phyloP scores from a whole-genome alignment of 2,113 vertebrate species.

The Panthera tigris region DNA sequence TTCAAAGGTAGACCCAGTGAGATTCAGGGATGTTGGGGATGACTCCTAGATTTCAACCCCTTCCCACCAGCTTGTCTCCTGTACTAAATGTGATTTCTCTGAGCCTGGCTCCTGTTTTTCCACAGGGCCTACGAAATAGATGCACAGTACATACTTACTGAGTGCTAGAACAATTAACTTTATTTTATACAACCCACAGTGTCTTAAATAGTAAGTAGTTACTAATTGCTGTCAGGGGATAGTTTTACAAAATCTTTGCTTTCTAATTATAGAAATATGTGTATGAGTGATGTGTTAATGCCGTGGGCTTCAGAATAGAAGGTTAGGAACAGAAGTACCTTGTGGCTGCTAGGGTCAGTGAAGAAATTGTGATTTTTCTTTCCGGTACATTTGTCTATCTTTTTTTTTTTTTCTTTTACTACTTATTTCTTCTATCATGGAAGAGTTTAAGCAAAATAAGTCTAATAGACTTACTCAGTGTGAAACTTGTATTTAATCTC shows the following conservation, averaged over 20 bases:
- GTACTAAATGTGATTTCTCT: background rate
- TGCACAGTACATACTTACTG: background rate
- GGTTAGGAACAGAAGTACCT: background rate
- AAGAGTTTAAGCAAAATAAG: background rate
- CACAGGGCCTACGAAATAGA: background rate
- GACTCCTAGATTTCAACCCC: background rate
- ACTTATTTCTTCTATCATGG: background rate
- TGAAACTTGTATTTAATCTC: background rate
- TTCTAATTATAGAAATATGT: background rate
- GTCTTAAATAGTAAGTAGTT: background rate
- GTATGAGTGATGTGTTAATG: background rate
- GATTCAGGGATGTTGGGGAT: background rate
- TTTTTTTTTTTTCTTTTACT: background rate
- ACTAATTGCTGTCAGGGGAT: background rate
- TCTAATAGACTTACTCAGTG: background rate
- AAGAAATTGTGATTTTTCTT: background rate
- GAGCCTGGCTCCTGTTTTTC: background rate
- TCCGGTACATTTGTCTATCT: background rate
- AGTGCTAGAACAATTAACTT: background rate
- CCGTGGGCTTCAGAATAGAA: background rate
- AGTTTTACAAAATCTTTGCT: background rate
- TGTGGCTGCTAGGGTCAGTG: background rate
- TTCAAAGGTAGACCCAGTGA: background rate
- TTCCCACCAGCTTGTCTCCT: background rate
- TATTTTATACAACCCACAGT: background rate